phyloP scores from a whole-genome alignment of 1,140 invertebrate genomes.

The Helicoverpa armigera region DNA sequence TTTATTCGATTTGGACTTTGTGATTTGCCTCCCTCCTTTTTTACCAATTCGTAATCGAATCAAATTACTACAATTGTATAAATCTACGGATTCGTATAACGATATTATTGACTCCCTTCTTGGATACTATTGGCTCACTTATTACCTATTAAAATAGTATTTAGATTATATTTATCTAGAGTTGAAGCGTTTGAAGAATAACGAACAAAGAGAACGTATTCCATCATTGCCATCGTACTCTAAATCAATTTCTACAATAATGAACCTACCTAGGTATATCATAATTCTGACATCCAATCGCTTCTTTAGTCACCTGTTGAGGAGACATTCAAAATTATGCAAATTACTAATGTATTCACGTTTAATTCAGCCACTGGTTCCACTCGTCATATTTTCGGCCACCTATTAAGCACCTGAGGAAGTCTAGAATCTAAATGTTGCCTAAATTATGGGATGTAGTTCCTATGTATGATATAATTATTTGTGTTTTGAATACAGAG shows the following conservation, averaged over 20 bases:
- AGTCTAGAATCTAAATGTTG: conserved; percentile 46
- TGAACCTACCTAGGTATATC: not conserved
- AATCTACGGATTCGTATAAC: not conserved
- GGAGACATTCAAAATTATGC: conserved; percentile 49
- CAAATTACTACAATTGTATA: conserved; percentile 20
- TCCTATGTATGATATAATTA: conserved; percentile 37
- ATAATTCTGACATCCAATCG: not conserved
- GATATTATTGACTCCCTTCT: not conserved
- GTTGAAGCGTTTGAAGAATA: too few relatives aligned
- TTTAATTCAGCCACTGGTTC: conserved; percentile 28
- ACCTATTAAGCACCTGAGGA: conserved; percentile 32
- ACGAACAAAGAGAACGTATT: too few relatives aligned
- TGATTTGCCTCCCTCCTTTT: conserved; percentile 18
- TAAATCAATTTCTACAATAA: not conserved
- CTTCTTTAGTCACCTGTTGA: conserved; percentile 14
- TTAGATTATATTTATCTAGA: not conserved
- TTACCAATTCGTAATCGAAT: not conserved
- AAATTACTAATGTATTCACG: conserved; percentile 35
- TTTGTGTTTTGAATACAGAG: conserved; percentile 32
- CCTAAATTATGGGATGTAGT: conserved; percentile 28
- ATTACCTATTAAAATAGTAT: not conserved
- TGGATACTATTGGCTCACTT: not conserved
- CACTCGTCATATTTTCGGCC: conserved; percentile 1
- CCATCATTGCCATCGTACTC: not conserved
- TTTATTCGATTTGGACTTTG: conserved; percentile 18